Evolutionary conservation across 2,888 invertebrate species (phyloP), one percentile per base, ranked within the genome.

Genomic region (Altica lythri): DNA sequence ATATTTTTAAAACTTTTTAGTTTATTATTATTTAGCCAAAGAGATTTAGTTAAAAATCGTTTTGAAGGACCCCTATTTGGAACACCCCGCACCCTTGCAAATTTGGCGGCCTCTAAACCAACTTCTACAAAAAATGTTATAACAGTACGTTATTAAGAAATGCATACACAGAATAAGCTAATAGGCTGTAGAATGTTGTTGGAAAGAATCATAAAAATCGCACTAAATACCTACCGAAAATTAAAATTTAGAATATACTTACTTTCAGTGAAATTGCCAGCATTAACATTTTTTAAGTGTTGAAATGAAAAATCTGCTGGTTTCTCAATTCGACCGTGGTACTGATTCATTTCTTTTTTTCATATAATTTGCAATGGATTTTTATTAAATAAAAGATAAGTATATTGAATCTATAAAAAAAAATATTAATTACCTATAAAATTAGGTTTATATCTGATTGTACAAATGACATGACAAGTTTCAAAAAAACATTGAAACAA

Each of bases 11-110:
- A 71, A 29, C 67, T 72, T 8, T 68, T 71, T 19, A 81, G 60
- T 46, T 67, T 72, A 64, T 81, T 81, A 65, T 81, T 79, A 62
- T 79, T 79, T 29, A 81, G 65, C 81, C 81, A 81, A 8, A 81
- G 59, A 0, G 79, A 73, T 61, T 73, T 74, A 2, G 80, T 79
- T 12, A 80, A 57, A 53, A 76, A 79, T 55, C 73, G 76, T 17
- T 68, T 71, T 10, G 70, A 68, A 1, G 76, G 74, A 5, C 55
- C 52, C 38, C 76, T 68, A 2, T 70, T 67, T 1, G 79, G 79
- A 4, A 76, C 64, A 38, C 72, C 75, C 5, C 78, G 75, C 2
- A 76, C 72, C 44, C 80, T 68, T 1, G 73, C 68, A 5, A 74
- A 68, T 45, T 77, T 72, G 1, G 76, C 75, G 6, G 72, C 70